Evolutionary conservation across 1,140 invertebrate species (phyloP), one percentile per base, ranked within the genome.

Genomic region (Bacillus rossius): DNA sequence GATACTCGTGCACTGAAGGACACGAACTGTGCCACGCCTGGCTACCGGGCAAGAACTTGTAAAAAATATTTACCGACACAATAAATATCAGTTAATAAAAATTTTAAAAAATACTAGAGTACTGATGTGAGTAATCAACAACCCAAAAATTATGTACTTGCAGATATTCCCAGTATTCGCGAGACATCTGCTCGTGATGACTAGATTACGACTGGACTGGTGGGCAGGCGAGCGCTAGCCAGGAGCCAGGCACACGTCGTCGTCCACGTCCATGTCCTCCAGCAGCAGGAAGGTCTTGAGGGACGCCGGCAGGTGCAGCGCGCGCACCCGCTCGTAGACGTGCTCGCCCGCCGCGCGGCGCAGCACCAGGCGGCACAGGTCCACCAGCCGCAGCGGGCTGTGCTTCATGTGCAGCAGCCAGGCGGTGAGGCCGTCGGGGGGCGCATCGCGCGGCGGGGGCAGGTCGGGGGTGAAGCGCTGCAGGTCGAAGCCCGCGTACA

Each of bases 311-410:
- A 78, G 64, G 29, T 67, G 65, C 48, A 72, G 66, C 59, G 61
- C 59, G 26, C 59, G 62, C 19, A 78, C 70, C 59, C 67, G 70
- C 37, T 59, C 43, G 10, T 67, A 60, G n/a, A 77, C 45, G 52
- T 66, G 48, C 16, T 67, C 62, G 14, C 64, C 63, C 16, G 68
- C 48, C 43, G 54, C 38, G 10, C 61, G 66, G 42, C 78, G 65
- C 8, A 80, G 72, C 10, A 61, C 55, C 41, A 78, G 71, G 41
- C 78, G 62, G 60, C 75, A 76, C 10, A 76, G 52, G 57, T 79
- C 75, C 26, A 67, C 62, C n/a, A 80, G 65, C 49, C 64, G 65
- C 41, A 77, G 64, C n/a, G 79, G 75, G 55, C 71, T 75, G 29
- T 53, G 64, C 61, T 73, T 78, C 25, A 69, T 62, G 41, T 65